phyloP scores from a whole-genome alignment of 2,888 invertebrate species.

The Sphaeridia pumilis region DNA sequence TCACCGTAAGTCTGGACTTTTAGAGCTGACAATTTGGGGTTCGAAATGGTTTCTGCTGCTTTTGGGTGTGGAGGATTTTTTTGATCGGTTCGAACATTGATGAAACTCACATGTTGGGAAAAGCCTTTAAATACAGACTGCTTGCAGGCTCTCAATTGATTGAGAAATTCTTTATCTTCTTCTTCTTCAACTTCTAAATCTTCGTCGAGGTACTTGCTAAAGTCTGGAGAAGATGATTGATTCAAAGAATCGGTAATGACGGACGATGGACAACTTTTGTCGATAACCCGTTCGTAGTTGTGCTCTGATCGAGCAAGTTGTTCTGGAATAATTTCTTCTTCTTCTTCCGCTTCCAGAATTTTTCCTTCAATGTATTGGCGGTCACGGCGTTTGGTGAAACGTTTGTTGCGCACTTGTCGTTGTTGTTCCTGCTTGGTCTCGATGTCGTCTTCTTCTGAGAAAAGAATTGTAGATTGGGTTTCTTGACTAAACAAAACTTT shows the following conservation, averaged over 20 bases:
- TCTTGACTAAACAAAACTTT: not conserved
- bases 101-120: slow-evolving; percentile 27
- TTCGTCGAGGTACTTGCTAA: too few species aligned
- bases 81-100: too few species aligned
- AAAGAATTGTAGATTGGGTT: not conserved
- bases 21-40: not conserved
- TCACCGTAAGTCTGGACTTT: not conserved
- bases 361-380: not conserved
- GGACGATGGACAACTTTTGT: slow-evolving; percentile 20
- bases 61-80: slow-evolving; percentile 20
- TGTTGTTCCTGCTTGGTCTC: not conserved
- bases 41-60: too few species aligned
- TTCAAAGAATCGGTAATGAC: slow-evolving; percentile 33
- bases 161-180: not conserved
- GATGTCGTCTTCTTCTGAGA: not conserved
- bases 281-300: slow-evolving; percentile 23
- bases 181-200: too few species aligned
- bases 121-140: not conserved
- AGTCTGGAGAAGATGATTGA: slow-evolving; percentile 3
- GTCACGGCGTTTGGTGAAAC: not conserved
- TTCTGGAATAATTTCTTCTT: slow-evolving; percentile 3
- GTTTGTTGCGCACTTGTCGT: not conserved
- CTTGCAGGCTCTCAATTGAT: not conserved
- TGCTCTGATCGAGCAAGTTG: slow-evolving; percentile 17
- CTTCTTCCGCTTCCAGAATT: slow-evolving; percentile 16